These are phyloP conservation scores for Sebastolobus altivelis DNA, from an alignment of 2,797 vertebrate species.

Conservation along the genomic window DNA sequence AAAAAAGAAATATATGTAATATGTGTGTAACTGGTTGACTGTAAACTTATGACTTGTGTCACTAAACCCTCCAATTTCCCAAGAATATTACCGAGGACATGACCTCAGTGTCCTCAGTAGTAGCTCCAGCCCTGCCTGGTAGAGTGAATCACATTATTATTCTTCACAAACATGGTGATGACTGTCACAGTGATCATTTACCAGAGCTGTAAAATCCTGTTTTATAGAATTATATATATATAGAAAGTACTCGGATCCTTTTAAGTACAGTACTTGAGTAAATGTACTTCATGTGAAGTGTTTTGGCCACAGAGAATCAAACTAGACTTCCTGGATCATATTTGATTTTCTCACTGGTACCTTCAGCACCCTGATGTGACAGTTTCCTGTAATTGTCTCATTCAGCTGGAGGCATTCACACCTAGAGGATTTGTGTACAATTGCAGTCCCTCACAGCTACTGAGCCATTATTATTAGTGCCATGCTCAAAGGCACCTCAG, in stretches of 20 bases:
- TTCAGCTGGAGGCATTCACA: slow-evolving; percentile 26
- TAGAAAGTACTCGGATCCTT: not conserved
- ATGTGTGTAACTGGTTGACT: not conserved
- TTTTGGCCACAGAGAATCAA: not conserved
- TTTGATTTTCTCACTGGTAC: not conserved
- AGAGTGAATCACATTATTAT: not conserved
- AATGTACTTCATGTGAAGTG: not conserved
- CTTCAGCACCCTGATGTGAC: slow-evolving; percentile 10
- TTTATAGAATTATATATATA: not conserved
- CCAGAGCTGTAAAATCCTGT: not conserved
- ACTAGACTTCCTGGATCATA: not conserved
- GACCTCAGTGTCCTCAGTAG: slow-evolving; percentile 7
- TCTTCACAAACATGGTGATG: not conserved
- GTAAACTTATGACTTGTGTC: not conserved
- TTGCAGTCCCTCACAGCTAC: not conserved
- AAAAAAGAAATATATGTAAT: not conserved
- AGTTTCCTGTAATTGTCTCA: slow-evolving; percentile 30
- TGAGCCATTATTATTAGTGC: slow-evolving; percentile 3
- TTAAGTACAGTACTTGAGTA: not conserved
- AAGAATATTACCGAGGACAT: not conserved
- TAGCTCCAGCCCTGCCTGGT: not conserved
- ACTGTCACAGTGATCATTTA: not conserved
- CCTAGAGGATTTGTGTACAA: slow-evolving; percentile 10
- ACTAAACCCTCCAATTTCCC: not conserved
- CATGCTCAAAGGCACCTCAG: slow-evolving; percentile 24